phyloP scores from a whole-genome alignment of 2,113 vertebrate genomes.

The Lampris incognitus region DNA sequence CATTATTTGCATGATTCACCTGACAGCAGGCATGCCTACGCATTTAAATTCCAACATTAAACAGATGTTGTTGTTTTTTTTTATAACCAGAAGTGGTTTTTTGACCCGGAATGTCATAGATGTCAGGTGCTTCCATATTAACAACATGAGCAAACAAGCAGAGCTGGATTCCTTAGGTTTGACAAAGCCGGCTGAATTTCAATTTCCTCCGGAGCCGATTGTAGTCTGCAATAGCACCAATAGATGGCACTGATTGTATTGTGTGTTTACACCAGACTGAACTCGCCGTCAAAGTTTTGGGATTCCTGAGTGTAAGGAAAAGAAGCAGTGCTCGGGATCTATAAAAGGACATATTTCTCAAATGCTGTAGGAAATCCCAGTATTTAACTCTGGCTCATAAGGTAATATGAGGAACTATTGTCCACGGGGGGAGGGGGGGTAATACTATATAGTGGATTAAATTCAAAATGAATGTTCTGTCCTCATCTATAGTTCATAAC shows the following conservation, averaged over 20 bases:
- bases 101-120: too few species aligned
- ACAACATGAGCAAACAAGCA: too few species aligned
- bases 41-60: too few species aligned
- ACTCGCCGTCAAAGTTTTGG: background rate
- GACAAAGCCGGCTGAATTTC: too few species aligned
- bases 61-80: too few species aligned
- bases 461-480: background rate
- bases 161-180: too few species aligned
- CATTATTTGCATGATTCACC: too few species aligned
- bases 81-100: too few species aligned
- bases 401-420: constrained; percentile 1
- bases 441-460: too few species aligned
- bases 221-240: constrained; percentile 22
- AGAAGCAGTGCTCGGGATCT: constrained; percentile 1
- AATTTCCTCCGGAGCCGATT: background rate
- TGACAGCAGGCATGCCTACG: too few species aligned
- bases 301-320: background rate
- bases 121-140: too few species aligned
- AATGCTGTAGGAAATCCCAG: background rate
- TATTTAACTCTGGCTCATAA: background rate
- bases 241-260: constrained; percentile 49
- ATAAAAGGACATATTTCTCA: constrained; percentile 4
- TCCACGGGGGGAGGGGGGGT: too few species aligned
- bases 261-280: background rate
- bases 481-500: background rate